Base-by-base conservation (phyloP, 1,140 invertebrate genomes). In the Coelopa frigida region DNA sequence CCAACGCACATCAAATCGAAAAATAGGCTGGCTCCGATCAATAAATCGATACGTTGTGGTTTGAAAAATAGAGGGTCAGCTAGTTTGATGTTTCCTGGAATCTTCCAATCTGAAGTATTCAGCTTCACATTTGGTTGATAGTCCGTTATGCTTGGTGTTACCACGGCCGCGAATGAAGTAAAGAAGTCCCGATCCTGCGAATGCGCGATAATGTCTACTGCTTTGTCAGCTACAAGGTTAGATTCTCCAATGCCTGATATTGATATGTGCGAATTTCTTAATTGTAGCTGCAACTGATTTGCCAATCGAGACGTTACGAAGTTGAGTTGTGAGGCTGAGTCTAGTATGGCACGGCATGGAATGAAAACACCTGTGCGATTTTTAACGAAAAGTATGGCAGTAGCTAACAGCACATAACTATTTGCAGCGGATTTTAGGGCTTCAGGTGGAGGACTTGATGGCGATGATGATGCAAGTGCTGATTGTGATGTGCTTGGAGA, bases 1-100 rank as follows among this genome's bases (percentile, higher is more conserved):
- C 52, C 54, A 26, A 48, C 36, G 11, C 24, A 51, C 22, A 56
- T 29, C 22, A 56, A 32, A 5, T 53, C 18, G 11, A 41, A 46
- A 50, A 41, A 38, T 12, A 55, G 18, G 29, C 54, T 53, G 14
- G 56, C 55, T 15, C 57, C 61, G 21, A 61, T 43, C 23, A 65
- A 33, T 32, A 61, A 33, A 32, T 64, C 56, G 10, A 64, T 44
- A 12, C 41, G 15, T 18, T 36, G 33, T 15, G 52, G 44, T 38
- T 41, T 44, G 31, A 51, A 22, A 47, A 56, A 61, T 8, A 15
- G 27, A 32, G 51, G 51, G 47, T 61, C 55, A 21, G 55, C 57
- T 4, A 61, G 27, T 23, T 42, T 14, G 12, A 61, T 41, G 37
- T 57, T 56, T 33, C 47, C 18, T 3, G 41, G 47, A 23, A 45